Evolutionary conservation across 2,113 vertebrate species (phyloP).

Genomic region (Petroica traversi): DNA sequence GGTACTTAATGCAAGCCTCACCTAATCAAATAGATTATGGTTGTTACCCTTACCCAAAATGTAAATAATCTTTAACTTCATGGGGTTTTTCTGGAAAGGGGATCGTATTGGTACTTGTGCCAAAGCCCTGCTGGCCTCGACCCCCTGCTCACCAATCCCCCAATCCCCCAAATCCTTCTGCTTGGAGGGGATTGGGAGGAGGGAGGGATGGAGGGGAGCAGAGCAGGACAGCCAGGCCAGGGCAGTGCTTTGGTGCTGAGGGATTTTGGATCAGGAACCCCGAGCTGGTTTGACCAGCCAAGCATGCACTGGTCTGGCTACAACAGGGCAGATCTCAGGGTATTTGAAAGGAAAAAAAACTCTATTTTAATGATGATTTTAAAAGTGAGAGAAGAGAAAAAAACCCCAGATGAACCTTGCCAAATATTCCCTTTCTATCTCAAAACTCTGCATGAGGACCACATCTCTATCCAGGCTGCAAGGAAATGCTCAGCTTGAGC

Average conservation of each 20-base stretch:
- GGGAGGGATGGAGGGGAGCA: not conserved
- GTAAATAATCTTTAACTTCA: conserved; percentile 53
- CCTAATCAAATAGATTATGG: conserved; percentile 45
- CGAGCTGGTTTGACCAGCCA: not conserved
- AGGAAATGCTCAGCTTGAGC: not conserved
- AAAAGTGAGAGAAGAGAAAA: not conserved
- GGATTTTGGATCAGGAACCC: not conserved
- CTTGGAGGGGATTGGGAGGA: not conserved
- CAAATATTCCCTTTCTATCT: not conserved
- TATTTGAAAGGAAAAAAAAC: not conserved
- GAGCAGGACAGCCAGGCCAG: not conserved
- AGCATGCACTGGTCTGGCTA: not conserved
- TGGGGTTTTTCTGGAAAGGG: not conserved
- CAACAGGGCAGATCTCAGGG: not conserved
- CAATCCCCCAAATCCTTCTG: not conserved
- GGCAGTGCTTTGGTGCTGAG: fast-evolving
- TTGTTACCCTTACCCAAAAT: conserved; percentile 14
- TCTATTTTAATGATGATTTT: not conserved
- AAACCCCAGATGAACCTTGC: fast-evolving
- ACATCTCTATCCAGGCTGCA: not conserved
- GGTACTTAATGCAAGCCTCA: conserved; percentile 42
- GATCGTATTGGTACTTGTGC: fast-evolving
- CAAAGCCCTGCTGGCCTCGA: not conserved
- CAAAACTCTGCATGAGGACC: not conserved
- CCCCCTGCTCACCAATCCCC: not conserved